Base-by-base conservation (phyloP, 2,113 vertebrate species). In the Lathamus discolor region DNA sequence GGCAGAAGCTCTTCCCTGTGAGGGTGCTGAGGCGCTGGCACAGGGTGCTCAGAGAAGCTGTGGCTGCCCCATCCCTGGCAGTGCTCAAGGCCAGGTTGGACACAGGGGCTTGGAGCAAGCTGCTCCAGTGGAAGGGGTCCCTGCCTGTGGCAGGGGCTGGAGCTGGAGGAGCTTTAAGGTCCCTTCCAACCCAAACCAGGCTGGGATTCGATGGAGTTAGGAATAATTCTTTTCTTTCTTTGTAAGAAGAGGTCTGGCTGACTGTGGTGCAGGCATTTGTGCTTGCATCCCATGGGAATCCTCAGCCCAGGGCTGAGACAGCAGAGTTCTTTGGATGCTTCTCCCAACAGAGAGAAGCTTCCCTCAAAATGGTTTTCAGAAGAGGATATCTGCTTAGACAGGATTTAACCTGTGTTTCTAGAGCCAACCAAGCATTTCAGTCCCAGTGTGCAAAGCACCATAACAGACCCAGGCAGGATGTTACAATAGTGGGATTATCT, bases 191-290 rank as follows among this genome's bases (percentile, higher is more conserved):
- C 2, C 22, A 16, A 59, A 59, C 33, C 33, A 10, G 57, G 2
- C 13, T 35, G 33, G 20, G 57, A 35, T 15, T 24, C 22, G 35
- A 23, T 59, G 41, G 66, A 28, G 6, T 62, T 24, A 29, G 39
- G 62, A 13, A 4, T 2, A 16, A 25, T 52, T 43, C 49, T 12
- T 70, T 33, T 37, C 52, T 44, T 13, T 29, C 51, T 39, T 31
- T 24, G 13, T 51, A 7, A n/a, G 51, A 10, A 59, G 15, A 33
- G 35, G 11, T 35, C 64, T n/a, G 37, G 20, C 46, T 19, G 46
- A 2, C 17, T 6, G 23, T 1, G 1, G 13, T 64, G 29, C 35
- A 10, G 77, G 59, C 6, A 0, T 1, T 7, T 3, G 33, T 17
- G 46, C 18, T n/a, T 3, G 27, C 48, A 13, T 37, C 63, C 77